phyloP scores from a whole-genome alignment of 2,888 invertebrate genomes.

The Eupithecia insigniata region DNA sequence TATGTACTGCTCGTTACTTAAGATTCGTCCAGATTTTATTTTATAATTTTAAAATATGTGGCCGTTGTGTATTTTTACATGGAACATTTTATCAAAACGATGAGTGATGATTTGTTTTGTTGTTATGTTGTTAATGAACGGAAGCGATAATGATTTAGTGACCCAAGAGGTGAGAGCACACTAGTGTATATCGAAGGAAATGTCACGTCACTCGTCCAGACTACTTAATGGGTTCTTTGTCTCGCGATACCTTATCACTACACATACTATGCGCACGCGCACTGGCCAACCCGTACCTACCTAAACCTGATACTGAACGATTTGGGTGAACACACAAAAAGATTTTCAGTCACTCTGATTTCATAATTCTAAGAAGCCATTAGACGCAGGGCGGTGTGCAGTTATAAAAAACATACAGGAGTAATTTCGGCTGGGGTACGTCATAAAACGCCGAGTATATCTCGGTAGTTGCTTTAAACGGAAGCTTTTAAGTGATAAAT shows the following conservation, averaged over 20 bases:
- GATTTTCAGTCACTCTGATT: constrained; percentile 28
- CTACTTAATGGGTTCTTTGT: constrained; percentile 82
- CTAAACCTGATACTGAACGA: constrained; percentile 26
- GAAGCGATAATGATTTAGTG: constrained; percentile 80
- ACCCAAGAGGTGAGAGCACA: constrained; percentile 76
- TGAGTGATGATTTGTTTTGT: constrained; percentile 58
- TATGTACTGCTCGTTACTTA: constrained; percentile 35
- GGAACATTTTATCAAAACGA: constrained; percentile 40
- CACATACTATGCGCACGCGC: constrained; percentile 60
- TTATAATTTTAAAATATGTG: constrained; percentile 3
- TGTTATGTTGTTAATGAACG: constrained; percentile 71
- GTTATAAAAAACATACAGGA: constrained; percentile 53
- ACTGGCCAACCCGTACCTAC: constrained; percentile 56
- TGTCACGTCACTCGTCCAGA: constrained; percentile 77
- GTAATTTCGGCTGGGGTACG: constrained; percentile 54
- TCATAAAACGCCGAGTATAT: constrained; percentile 62
- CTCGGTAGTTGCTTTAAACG: constrained; percentile 65
- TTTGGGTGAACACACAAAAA: constrained; percentile 22
- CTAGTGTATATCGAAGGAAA: constrained; percentile 80
- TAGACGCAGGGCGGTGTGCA: constrained; percentile 30
- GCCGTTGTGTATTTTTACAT: constrained; percentile 29
- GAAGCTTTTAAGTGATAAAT: constrained; percentile 83
- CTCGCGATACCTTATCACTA: constrained; percentile 78
- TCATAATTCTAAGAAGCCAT: constrained; percentile 36
- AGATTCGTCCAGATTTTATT: constrained; percentile 6